A percentile compares a stretch with the other conserved stretches of the same genome.
phyloP scores from a whole-genome alignment of 2,888 invertebrate genomes.

The Tinea semifulvella region DNA sequence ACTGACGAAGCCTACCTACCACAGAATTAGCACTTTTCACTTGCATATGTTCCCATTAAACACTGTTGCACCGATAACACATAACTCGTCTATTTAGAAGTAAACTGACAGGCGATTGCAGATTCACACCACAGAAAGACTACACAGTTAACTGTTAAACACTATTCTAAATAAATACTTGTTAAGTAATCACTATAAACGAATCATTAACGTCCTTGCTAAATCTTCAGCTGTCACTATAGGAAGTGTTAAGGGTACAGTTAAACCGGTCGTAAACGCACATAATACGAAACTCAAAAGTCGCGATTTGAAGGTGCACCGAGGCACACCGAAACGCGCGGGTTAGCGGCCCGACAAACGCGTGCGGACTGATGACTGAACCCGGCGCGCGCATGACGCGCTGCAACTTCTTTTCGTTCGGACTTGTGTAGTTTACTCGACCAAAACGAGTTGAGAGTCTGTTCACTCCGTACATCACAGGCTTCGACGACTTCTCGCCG shows the following conservation, averaged over 20 bases:
- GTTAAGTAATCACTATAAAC: background rate
- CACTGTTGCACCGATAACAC: slow-evolving; percentile 44
- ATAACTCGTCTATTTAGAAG: slow-evolving; percentile 45
- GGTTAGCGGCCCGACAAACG: slow-evolving; percentile 59
- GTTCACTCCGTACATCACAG: background rate
- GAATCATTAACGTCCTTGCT: slow-evolving; percentile 9
- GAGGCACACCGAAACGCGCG: slow-evolving; percentile 33
- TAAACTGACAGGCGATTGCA: slow-evolving; percentile 51
- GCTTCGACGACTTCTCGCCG: background rate
- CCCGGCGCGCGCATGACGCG: slow-evolving; percentile 5
- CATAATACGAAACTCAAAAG: slow-evolving; percentile 35
- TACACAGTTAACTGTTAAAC: slow-evolving; percentile 47
- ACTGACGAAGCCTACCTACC: slow-evolving; percentile 29
- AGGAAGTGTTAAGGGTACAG: slow-evolving; percentile 46
- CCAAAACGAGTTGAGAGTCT: slow-evolving; percentile 8
- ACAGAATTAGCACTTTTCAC: slow-evolving; percentile 52
- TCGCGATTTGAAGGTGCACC: slow-evolving; percentile 28
- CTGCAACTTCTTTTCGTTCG: slow-evolving; percentile 9
- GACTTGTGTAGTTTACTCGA: slow-evolving; percentile 11
- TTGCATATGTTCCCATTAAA: slow-evolving; percentile 47
- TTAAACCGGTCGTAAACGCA: slow-evolving; percentile 54
- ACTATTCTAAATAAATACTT: background rate
- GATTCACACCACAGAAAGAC: slow-evolving; percentile 11
- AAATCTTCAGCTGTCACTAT: background rate
- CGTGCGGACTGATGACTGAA: slow-evolving; percentile 47